Conservation (phyloP, 2,888 invertebrate species). For the Nomada fucata region DNA sequence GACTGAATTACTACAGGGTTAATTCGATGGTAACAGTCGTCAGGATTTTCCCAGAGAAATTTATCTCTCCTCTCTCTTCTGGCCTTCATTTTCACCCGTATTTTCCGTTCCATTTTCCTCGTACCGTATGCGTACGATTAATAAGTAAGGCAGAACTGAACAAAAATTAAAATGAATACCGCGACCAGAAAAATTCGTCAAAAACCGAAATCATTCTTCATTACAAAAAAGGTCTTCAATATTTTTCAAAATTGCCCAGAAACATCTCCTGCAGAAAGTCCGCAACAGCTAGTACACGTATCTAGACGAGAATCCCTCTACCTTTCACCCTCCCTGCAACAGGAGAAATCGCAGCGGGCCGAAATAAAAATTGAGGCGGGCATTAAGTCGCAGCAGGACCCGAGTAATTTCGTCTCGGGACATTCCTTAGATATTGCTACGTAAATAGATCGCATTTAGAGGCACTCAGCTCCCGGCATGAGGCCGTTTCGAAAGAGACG, state of each 20-base stretch:
- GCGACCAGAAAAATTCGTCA: too few species aligned
- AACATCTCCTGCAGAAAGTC: neutral
- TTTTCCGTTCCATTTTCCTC: neutral
- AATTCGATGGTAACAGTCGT: slow-evolving; percentile 58
- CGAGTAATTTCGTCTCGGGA: slow-evolving; percentile 60
- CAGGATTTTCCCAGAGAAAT: slow-evolving; percentile 53
- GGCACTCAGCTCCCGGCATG: slow-evolving; percentile 81
- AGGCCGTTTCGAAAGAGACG: slow-evolving; percentile 76
- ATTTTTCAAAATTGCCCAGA: neutral
- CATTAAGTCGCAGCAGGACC: slow-evolving; percentile 63
- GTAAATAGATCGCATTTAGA: slow-evolving; percentile 79
- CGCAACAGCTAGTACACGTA: neutral
- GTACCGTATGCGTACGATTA: slow-evolving; percentile 19
- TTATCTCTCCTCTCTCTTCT: slow-evolving; percentile 44
- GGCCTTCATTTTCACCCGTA: neutral
- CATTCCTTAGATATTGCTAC: slow-evolving; percentile 70
- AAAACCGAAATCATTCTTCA: too few species aligned
- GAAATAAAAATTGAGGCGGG: slow-evolving; percentile 50
- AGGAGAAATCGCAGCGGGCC: slow-evolving; percentile 16
- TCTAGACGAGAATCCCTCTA: neutral
- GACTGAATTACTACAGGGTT: slow-evolving; percentile 61
- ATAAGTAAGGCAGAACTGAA: neutral
- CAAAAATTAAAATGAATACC: too few species aligned
- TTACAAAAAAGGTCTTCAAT: too few species aligned
- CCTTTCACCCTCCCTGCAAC: neutral